phyloP scores from a whole-genome alignment of 2,888 invertebrate genomes.

The Papilio demoleus region DNA sequence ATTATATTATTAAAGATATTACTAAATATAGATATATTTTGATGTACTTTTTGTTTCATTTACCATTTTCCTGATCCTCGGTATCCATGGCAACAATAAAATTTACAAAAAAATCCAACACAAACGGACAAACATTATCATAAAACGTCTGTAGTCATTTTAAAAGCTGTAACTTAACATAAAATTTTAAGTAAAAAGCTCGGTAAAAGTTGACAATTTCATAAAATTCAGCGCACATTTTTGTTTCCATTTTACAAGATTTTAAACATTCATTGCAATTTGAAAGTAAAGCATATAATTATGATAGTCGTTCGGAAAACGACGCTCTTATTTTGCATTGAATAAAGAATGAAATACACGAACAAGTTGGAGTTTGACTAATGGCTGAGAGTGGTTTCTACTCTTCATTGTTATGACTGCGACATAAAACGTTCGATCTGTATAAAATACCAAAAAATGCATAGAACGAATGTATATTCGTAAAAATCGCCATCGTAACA shows the following conservation, averaged over 20 bases:
- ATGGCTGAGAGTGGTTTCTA: conserved; percentile 25
- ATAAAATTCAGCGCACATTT: neutral
- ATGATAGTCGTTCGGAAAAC: neutral
- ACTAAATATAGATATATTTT: conserved; percentile 40
- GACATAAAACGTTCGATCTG: conserved; percentile 27
- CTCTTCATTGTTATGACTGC: conserved; percentile 16
- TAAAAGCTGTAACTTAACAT: neutral
- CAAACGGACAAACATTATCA: no score
- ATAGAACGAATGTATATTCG: neutral
- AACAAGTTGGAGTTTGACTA: neutral
- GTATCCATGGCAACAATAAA: no score
- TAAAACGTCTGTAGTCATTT: neutral
- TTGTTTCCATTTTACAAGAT: conserved; percentile 23
- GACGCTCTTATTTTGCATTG: neutral
- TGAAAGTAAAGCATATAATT: conserved; percentile 11
- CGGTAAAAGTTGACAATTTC: neutral
- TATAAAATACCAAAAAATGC: neutral
- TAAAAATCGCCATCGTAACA: no score
- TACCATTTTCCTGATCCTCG: neutral
- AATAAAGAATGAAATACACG: conserved; percentile 14
- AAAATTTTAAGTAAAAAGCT: neutral
- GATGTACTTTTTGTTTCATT: conserved; percentile 1
- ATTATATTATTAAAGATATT: conserved; percentile 37
- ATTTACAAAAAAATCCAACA: no score
- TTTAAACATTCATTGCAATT: conserved; percentile 7